These are phyloP conservation scores for Agrilus cyanescens DNA, from an alignment of 2,888 invertebrate genomes.

Conservation along the genomic window DNA sequence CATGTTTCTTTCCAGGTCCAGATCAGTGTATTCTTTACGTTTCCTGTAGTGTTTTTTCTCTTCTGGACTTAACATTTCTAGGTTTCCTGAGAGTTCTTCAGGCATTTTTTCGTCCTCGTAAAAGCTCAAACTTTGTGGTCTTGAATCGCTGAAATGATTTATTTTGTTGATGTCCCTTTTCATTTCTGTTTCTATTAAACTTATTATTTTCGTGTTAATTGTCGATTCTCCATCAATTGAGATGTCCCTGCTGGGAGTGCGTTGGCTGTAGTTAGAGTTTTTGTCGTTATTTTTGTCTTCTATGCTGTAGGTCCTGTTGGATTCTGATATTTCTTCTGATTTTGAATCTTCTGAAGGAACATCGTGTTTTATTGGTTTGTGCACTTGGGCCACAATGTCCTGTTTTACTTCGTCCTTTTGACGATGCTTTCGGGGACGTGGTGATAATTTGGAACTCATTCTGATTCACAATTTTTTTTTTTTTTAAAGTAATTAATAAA, in stretches of 20 bases:
- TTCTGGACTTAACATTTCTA: conserved; percentile 35
- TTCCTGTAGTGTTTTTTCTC: conserved; percentile 33
- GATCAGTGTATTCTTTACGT: conserved; percentile 29
- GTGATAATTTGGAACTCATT: conserved; percentile 24
- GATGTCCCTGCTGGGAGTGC: conserved; percentile 35
- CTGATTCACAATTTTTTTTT: conserved; percentile 3
- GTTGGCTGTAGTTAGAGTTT: conserved; percentile 24
- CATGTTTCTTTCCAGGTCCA: conserved; percentile 30
- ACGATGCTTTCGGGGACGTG: conserved; percentile 27
- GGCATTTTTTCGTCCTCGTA: conserved; percentile 36
- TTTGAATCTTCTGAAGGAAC: conserved; percentile 13
- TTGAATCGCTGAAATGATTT: conserved; percentile 34
- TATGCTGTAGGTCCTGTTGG: conserved; percentile 23
- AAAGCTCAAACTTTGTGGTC: conserved; percentile 36
- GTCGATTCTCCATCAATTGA: conserved; percentile 46
- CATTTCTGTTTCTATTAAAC: conserved; percentile 34
- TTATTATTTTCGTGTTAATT: conserved; percentile 39
- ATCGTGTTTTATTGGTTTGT: conserved; percentile 22
- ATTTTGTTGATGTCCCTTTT: conserved; percentile 32
- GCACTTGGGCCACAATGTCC: conserved; percentile 34
- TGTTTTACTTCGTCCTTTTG: conserved; percentile 31
- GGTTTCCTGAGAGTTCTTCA: conserved; percentile 34
- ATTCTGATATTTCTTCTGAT: conserved; percentile 28
- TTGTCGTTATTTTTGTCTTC: conserved; percentile 28
- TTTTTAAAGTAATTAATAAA: too few relatives aligned